A percentile compares a stretch with the other conserved stretches of the same genome.
Evolutionary conservation across 2,113 vertebrate genomes (phyloP).

Genomic region (Peromyscus leucopus): DNA sequence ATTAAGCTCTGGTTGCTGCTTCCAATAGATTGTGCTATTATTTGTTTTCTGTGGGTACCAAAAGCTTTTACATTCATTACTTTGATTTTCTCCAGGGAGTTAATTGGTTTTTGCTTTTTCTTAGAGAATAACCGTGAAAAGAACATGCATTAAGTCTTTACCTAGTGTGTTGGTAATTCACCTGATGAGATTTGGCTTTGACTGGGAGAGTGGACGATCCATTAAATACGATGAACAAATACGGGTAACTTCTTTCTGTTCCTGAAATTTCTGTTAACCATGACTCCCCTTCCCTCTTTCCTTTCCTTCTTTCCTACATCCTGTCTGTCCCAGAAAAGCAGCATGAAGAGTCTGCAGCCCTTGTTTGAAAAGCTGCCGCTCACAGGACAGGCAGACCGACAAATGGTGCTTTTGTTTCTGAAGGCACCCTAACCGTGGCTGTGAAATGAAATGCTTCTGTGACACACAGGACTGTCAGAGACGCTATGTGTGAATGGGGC

Average conservation of each 20-base stretch:
- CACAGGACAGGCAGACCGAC: neutral
- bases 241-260: conserved; percentile 88
- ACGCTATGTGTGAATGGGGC: neutral
- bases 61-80: neutral
- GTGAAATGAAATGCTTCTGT: neutral
- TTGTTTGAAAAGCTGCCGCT: neutral
- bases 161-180: conserved; percentile 98
- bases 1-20: neutral
- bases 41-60: neutral
- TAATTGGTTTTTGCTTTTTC: conserved; percentile 78
- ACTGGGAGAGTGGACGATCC: conserved; percentile 99
- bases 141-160: conserved; percentile 97
- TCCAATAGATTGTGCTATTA: neutral
- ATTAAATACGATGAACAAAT: conserved; percentile 99
- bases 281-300: neutral
- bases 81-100: conserved; percentile 50
- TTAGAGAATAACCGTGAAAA: conserved; percentile 98
- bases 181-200: conserved; percentile 99
- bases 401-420: neutral
- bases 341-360: neutral
- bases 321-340: neutral
- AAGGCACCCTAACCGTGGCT: neutral
- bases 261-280: neutral
- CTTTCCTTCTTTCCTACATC: conserved; percentile 46
- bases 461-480: neutral